Base-by-base conservation (phyloP, 2,888 invertebrate genomes). In the Automeris io region DNA sequence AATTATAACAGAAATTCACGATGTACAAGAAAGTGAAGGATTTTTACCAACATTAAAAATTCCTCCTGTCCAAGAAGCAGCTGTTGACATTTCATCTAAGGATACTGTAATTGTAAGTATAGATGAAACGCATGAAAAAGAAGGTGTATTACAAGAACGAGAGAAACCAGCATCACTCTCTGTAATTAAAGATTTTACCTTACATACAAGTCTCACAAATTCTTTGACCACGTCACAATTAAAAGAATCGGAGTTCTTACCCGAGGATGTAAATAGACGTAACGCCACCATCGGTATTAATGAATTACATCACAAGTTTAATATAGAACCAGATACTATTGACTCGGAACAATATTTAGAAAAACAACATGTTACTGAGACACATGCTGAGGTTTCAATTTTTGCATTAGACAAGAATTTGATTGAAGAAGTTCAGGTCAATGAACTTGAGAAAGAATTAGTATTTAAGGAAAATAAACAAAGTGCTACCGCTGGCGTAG, bases 21-120 rank as follows among this genome's bases (percentile, higher is more conserved):
- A 91, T 53, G 88, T 91, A 1, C 90, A 91, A 43, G 94, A 94
- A 73, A 88, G 89, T 45, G 93, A 93, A 83, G 91, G 91, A 1
- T 78, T 87, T 13, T 87, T 91, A 44, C 66, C 88, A 12, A 82
- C 88, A 1, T 82, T 88, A 7, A 89, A 89, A 63, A 48, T 90
- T 41, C 92, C 92, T 29, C 85, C 88, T 7, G 64, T 75, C 42
- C 91, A 92, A 77, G 88, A 81, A 60, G 93, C 91, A 6, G 82
- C 82, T 45, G 39, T 92, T 21, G 88, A 88, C 48, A 66, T 93
- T 38, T 87, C 89, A 3, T 85, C 88, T 2, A 90, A 88, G 54
- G 91, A 92, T 66, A 87, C 90, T 41, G 63, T 92, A 26, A 64
- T 90, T 6, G 76, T 92, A n/a, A 67, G 62, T 39, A 47, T 91